Evolutionary conservation across 2,113 vertebrate species (phyloP).

Genomic region (Corvus moneduloides): DNA sequence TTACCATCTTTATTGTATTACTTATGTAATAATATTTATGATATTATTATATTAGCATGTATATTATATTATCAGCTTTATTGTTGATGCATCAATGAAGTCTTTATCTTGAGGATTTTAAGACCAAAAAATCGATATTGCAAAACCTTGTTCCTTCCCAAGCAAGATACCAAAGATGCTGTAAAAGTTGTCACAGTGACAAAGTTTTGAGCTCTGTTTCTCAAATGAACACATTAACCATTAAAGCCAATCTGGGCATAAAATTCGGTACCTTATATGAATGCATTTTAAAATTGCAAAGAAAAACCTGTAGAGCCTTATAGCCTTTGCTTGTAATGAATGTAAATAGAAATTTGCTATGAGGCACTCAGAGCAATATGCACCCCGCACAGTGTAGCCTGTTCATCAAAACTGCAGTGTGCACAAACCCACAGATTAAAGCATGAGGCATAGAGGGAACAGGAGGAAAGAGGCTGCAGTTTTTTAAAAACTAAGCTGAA

Average conservation of each 20-base stretch:
- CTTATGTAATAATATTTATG: background rate
- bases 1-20: background rate
- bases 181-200: background rate
- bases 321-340: background rate
- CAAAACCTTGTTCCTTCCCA: background rate
- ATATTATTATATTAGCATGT: background rate
- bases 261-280: background rate
- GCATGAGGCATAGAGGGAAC: background rate
- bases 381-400: background rate
- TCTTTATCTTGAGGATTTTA: background rate
- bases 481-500: background rate
- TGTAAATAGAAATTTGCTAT: background rate
- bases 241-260: background rate
- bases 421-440: background rate
- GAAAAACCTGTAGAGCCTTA: background rate
- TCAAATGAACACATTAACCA: background rate
- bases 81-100: background rate
- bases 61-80: background rate
- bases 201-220: background rate
- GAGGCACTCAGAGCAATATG: background rate
- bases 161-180: background rate
- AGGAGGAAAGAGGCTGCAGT: background rate
- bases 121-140: background rate
- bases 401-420: background rate
- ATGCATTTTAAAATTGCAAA: background rate